phyloP scores from a whole-genome alignment of 2,113 vertebrate species.

The Ptyas mucosa region DNA sequence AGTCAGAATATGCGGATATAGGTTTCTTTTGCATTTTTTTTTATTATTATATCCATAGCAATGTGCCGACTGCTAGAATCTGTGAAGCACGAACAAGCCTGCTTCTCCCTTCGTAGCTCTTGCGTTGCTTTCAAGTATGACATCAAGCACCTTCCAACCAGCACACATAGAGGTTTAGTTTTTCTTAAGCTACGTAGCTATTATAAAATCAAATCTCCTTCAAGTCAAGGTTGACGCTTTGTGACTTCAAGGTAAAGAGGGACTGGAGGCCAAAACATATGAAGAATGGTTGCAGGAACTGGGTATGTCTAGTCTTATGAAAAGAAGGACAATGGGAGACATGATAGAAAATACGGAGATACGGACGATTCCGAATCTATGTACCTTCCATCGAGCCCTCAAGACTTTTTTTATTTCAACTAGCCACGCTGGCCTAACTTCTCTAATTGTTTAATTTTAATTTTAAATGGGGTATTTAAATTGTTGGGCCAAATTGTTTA shows the following conservation, averaged over 20 bases:
- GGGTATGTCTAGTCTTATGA: too few relatives aligned
- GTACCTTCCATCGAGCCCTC: too few relatives aligned
- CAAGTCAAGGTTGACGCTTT: neutral
- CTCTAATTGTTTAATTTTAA: too few relatives aligned
- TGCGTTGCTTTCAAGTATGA: slow-evolving; percentile 1
- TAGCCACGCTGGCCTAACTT: too few relatives aligned
- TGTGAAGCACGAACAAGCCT: neutral
- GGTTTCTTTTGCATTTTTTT: neutral
- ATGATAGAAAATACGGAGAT: too few relatives aligned
- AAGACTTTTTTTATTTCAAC: too few relatives aligned
- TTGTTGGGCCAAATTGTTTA: too few relatives aligned
- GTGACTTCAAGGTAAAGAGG: neutral
- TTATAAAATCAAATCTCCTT: neutral
- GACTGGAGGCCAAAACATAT: too few relatives aligned
- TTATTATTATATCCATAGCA: neutral
- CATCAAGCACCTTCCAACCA: neutral
- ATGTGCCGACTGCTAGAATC: neutral
- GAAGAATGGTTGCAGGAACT: too few relatives aligned
- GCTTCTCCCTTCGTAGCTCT: neutral
- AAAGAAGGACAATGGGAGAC: too few relatives aligned
- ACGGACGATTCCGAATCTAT: too few relatives aligned
- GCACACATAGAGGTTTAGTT: neutral
- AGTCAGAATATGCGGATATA: neutral
- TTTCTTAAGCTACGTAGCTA: neutral
- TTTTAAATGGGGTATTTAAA: too few relatives aligned